phyloP scores from a whole-genome alignment of 2,797 vertebrate genomes.

The Crenichthys baileyi region DNA sequence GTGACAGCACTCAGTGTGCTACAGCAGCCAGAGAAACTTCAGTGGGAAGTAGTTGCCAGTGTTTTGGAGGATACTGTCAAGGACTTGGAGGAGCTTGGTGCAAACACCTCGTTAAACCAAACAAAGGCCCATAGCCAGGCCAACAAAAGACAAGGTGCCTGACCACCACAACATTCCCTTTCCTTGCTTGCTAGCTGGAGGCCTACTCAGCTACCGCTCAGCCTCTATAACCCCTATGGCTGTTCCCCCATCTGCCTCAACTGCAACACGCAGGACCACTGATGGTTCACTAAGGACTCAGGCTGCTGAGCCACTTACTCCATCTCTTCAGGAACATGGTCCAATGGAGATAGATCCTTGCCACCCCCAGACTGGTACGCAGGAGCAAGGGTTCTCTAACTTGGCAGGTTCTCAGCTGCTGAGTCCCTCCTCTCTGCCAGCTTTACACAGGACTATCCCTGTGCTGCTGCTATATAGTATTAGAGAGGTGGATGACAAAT shows the following conservation, averaged over 20 bases:
- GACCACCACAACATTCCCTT: slow-evolving; percentile 99
- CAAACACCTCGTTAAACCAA: slow-evolving; percentile 91
- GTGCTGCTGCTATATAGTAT: slow-evolving; percentile 96
- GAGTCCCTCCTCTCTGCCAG: slow-evolving; percentile 60
- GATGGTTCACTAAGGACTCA: slow-evolving; percentile 93
- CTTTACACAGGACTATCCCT: slow-evolving; percentile 93
- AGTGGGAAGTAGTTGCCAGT: slow-evolving; percentile 98
- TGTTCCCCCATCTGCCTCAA: slow-evolving; percentile 75
- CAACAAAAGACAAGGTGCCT: slow-evolving; percentile 92
- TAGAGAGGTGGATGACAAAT: slow-evolving; percentile 97
- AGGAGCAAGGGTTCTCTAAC: slow-evolving; percentile 88
- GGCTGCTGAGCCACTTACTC: slow-evolving; percentile 80
- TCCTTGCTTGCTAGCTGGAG: slow-evolving; percentile 95
- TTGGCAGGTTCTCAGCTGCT: slow-evolving; percentile 59
- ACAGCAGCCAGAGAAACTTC: slow-evolving; percentile 97
- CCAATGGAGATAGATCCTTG: slow-evolving; percentile 96
- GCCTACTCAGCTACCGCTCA: slow-evolving; percentile 94
- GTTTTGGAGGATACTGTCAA: slow-evolving; percentile 98
- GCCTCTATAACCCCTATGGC: slow-evolving; percentile 87
- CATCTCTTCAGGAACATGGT: slow-evolving; percentile 85
- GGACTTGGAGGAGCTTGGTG: slow-evolving; percentile 96
- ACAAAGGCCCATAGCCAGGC: slow-evolving; percentile 86
- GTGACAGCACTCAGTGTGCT: slow-evolving; percentile 95
- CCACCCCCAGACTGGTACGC: slow-evolving; percentile 82
- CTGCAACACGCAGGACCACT: slow-evolving; percentile 82